Percentiles rank a stretch among this genome's conserved stretches.
Conservation (phyloP, 2,113 vertebrate species). For the Varanus salvator region DNA sequence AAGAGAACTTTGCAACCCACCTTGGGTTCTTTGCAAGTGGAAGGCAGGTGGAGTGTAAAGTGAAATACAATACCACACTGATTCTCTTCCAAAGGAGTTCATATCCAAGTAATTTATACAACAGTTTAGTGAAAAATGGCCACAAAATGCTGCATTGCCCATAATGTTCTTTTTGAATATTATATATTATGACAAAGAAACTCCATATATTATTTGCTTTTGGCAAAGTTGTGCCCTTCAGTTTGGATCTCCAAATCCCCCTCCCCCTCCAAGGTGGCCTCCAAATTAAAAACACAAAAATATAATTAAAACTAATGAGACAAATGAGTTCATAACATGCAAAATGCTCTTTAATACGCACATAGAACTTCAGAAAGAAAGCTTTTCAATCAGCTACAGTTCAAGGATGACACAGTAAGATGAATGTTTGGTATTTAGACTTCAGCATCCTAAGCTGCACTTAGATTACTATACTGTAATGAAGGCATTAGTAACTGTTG, state of each 20-base stretch:
- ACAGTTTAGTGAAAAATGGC: background rate
- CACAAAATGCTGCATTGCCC: background rate
- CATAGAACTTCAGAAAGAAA: background rate
- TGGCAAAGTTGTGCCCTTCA: background rate
- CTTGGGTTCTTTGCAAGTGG: no score
- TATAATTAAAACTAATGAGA: background rate
- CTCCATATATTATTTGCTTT: background rate
- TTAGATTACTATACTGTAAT: constrained; percentile 49
- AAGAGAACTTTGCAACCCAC: no score
- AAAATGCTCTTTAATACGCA: background rate
- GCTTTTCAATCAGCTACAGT: background rate
- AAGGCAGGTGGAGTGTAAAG: no score
- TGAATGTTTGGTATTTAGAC: constrained; percentile 48
- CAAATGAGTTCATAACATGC: background rate
- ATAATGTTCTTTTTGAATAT: background rate
- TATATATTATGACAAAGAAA: background rate
- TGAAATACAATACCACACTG: no score
- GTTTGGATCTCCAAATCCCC: no score
- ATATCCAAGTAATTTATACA: background rate
- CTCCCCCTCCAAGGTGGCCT: background rate
- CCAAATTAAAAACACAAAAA: background rate
- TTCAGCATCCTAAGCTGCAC: constrained; percentile 35
- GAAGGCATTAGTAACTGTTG: constrained; percentile 59
- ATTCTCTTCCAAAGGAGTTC: background rate
- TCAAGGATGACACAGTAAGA: constrained; percentile 36